Evolutionary conservation across 2,113 vertebrate species (phyloP).

Genomic region (Gobiocypris rarus): DNA sequence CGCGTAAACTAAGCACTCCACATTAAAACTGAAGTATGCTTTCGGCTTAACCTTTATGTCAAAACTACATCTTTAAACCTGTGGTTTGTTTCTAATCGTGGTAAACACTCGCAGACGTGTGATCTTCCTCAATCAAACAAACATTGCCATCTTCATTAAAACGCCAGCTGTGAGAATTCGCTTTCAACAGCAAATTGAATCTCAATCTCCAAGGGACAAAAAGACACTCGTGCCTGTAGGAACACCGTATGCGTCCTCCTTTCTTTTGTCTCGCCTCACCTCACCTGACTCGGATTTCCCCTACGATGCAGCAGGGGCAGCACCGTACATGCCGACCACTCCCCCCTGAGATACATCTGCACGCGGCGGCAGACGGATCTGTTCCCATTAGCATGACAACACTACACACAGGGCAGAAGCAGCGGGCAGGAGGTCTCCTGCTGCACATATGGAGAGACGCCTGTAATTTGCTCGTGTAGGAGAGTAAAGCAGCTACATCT

Average conservation of each 20-base stretch:
- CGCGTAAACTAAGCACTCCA: no score
- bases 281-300: slow-evolving; percentile 15
- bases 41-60: background rate
- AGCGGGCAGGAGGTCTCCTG: slow-evolving; percentile 44
- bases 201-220: background rate
- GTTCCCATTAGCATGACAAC: slow-evolving; percentile 65
- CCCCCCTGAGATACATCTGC: slow-evolving; percentile 59
- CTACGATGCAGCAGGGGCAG: background rate
- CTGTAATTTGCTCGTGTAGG: slow-evolving; percentile 63
- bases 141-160: background rate
- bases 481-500: slow-evolving; percentile 46
- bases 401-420: slow-evolving; percentile 44
- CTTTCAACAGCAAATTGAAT: background rate
- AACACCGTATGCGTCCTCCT: background rate
- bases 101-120: slow-evolving; percentile 1
- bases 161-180: background rate
- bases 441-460: slow-evolving; percentile 44
- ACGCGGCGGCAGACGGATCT: slow-evolving; percentile 60
- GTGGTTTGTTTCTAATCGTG: background rate
- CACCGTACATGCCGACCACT: background rate
- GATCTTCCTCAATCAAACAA: slow-evolving; percentile 13
- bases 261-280: slow-evolving; percentile 10
- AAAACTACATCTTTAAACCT: background rate
- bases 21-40: no score
- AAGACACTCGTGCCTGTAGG: background rate